Base-by-base conservation (phyloP, 2,888 invertebrate genomes). In the Drosophila melanosoma region DNA sequence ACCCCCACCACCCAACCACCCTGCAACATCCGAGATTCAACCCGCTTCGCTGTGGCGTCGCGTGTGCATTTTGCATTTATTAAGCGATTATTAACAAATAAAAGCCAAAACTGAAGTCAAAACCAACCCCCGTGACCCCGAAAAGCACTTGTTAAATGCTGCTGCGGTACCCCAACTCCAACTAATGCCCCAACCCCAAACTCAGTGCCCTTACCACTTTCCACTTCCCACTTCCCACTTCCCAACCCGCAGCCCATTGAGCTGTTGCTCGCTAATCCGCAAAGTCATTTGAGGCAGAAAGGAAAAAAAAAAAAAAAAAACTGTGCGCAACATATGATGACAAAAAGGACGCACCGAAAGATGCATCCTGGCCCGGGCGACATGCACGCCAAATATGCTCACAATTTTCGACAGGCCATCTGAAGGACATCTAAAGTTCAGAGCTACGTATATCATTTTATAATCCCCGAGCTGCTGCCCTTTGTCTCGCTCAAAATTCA, bases 81-180 rank as follows among this genome's bases (percentile, higher is more conserved):
- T 91, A 91, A 90, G 91, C 91, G 91, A 91, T 91, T 91, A 91
- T 91, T 87, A 90, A 90, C 83, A 87, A 89, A 90, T 89, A 89
- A 91, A 83, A 53, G 71, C 66, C 68, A 56, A 66, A 69, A 64
- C 56, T 64, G 58, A 73, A 66, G 75, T 69, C 64, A 68, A 65
- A 77, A 72, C 65, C 72, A 79, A 60, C 60, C 64, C 52, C 52
- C 35, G 29, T 29, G 60, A 57, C 48, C 40, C 40, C 33, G 40
- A 56, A 11, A 45, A 42, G 61, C 66, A 76, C 67, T 72, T 67
- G 75, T 70, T 52, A 70, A 63, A 29, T 35, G 56, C 35, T 38
- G 52, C 52, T 45, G 52, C 52, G 62, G 60, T 54, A 26, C 36
- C 15, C 49, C 48, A 12, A 26, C 40, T 32, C n/a, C 48, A 12